Evolutionary conservation across 2,888 invertebrate genomes (phyloP).

Genomic region (Chironomus tentans): DNA sequence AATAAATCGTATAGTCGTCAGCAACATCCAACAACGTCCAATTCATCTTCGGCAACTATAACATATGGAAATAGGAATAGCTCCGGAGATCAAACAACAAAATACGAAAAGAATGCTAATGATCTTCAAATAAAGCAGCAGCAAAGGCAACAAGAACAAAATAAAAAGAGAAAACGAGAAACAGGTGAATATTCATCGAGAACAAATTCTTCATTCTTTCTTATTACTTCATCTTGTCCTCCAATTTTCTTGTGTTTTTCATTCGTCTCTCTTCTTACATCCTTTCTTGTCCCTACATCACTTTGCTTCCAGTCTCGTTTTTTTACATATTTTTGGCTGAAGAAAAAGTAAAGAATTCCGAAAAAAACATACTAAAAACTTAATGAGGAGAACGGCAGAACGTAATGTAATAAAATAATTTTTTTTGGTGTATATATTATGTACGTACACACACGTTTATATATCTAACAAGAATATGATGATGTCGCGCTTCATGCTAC

Average conservation of each 20-base stretch:
- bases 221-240: background rate
- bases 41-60: background rate
- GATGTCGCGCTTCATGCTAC: background rate
- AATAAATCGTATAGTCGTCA: constrained; percentile 3
- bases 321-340: background rate
- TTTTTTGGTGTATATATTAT: no score
- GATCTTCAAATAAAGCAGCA: constrained; percentile 16
- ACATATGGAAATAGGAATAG: constrained; percentile 26
- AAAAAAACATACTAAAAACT: background rate
- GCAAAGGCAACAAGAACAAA: constrained; percentile 29
- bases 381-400: no score
- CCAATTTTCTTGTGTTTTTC: background rate
- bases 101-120: constrained; percentile 14
- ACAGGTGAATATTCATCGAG: constrained; percentile 31
- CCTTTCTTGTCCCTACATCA: background rate
- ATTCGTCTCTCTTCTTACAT: background rate
- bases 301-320: no score
- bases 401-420: no score
- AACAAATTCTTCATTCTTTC: no score
- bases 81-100: constrained; percentile 2
- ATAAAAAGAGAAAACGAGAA: constrained; percentile 33
- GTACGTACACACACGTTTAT: no score
- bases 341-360: background rate
- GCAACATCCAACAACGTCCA: background rate
- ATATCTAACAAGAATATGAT: background rate